phyloP scores from a whole-genome alignment of 92 coral and sea anemone genomes.

The Palythoa grandis region DNA sequence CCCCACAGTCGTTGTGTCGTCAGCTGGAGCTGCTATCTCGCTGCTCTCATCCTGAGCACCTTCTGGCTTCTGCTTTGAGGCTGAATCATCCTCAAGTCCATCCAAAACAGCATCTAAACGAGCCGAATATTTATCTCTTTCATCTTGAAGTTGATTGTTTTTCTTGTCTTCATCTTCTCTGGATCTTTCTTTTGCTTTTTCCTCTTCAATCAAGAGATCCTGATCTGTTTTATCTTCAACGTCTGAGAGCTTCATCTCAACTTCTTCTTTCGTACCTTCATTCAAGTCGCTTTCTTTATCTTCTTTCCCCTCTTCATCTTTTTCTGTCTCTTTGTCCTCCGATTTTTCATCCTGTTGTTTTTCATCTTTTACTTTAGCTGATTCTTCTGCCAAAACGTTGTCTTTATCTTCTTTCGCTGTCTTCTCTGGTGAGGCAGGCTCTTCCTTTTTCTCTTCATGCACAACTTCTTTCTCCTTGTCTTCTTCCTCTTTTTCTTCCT shows the following conservation, averaged over 20 bases:
- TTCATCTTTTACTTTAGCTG: constrained; percentile 24
- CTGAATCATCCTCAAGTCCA: constrained; percentile 23
- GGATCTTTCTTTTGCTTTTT: constrained; percentile 13
- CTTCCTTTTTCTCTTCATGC: constrained; percentile 7
- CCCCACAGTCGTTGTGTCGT: constrained; percentile 10
- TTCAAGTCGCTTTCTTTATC: constrained; percentile 24
- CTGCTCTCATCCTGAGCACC: neutral
- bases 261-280: constrained; percentile 26
- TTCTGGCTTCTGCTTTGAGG: constrained; percentile 38
- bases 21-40: neutral
- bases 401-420: constrained; percentile 7
- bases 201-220: neutral
- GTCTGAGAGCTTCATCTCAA: neutral
- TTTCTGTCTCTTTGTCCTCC: constrained; percentile 36
- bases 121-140: constrained; percentile 82
- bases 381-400: constrained; percentile 5
- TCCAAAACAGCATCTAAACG: constrained; percentile 86
- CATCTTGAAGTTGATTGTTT: constrained; percentile 21
- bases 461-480: constrained; percentile 1
- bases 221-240: constrained; percentile 30
- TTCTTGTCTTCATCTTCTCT: constrained; percentile 29
- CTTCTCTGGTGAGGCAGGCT: neutral
- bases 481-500: constrained; percentile 8
- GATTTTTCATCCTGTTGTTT: constrained; percentile 28
- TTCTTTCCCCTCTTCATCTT: neutral